These are phyloP conservation scores for Cyphomyrus plagiostoma DNA, from an alignment of 2,113 vertebrate species.

Conservation along the genomic window DNA sequence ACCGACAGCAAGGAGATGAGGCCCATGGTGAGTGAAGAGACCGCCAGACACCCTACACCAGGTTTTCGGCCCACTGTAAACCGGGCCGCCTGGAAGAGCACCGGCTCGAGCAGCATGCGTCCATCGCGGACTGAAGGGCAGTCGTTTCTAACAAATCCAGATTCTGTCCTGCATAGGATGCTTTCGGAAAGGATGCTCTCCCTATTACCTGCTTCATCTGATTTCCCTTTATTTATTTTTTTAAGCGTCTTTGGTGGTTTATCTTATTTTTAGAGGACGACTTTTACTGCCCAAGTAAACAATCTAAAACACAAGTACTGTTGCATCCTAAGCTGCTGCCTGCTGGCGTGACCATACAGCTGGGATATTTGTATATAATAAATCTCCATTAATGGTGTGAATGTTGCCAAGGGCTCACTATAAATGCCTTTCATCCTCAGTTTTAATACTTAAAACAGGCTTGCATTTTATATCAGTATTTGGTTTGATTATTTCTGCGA, in stretches of 20 bases:
- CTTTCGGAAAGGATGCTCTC: neutral
- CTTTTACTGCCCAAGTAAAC: neutral
- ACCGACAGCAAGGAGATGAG: slow-evolving; percentile 78
- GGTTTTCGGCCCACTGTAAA: slow-evolving; percentile 81
- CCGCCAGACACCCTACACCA: slow-evolving; percentile 60
- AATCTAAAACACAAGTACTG: neutral
- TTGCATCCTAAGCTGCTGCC: neutral
- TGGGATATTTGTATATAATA: neutral
- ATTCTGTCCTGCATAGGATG: neutral
- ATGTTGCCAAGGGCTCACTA: neutral
- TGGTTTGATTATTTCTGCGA: no score
- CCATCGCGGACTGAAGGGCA: neutral
- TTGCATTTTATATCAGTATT: no score
- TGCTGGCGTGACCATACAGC: neutral
- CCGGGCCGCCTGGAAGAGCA: slow-evolving; percentile 72
- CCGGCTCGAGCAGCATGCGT: neutral
- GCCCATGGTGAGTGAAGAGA: slow-evolving; percentile 79
- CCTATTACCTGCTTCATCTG: neutral
- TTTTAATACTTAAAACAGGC: no score
- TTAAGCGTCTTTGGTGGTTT: neutral
- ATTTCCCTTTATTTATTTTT: neutral
- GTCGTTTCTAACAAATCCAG: neutral
- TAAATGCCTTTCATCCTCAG: neutral
- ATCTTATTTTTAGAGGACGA: neutral
- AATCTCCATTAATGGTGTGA: no score